Conservation (phyloP, 2,888 invertebrate species). For the Metellina segmentata region DNA sequence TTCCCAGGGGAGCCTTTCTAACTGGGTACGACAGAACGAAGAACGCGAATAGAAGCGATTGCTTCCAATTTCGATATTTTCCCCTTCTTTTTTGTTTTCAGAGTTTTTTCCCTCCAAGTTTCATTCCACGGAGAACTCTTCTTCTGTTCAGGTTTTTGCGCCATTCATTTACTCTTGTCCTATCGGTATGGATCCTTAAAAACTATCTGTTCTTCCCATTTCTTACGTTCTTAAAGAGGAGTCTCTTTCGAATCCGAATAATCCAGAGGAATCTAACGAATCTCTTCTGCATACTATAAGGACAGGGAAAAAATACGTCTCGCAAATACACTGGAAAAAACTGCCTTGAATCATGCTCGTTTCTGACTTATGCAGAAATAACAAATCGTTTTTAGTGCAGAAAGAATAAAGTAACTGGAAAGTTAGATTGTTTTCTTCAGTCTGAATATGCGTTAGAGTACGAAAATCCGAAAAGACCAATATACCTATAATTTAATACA, state of each 20-base stretch:
- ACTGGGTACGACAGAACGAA: slow-evolving; percentile 22
- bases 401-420: too few relatives aligned
- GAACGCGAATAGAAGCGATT: slow-evolving; percentile 65
- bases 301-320: too few relatives aligned
- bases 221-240: not conserved
- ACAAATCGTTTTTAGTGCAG: too few relatives aligned
- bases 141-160: slow-evolving; percentile 21
- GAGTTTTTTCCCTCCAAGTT: slow-evolving; percentile 16
- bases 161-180: slow-evolving; percentile 56
- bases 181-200: slow-evolving; percentile 1
- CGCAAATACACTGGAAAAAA: too few relatives aligned
- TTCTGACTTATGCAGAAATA: too few relatives aligned
- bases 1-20: slow-evolving; percentile 70
- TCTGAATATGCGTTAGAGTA: too few relatives aligned
- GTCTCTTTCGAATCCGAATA: not conserved
- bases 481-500: too few relatives aligned
- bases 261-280: not conserved
- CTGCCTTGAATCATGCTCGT: too few relatives aligned
- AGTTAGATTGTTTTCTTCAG: too few relatives aligned
- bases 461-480: too few relatives aligned
- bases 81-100: slow-evolving; percentile 36
- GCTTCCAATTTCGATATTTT: slow-evolving; percentile 74
- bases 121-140: slow-evolving; percentile 30
- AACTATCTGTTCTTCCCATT: not conserved
- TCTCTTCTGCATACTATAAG: not conserved